Evolutionary conservation across 1,140 invertebrate genomes (phyloP).

Genomic region (Notospermus geniculatus): DNA sequence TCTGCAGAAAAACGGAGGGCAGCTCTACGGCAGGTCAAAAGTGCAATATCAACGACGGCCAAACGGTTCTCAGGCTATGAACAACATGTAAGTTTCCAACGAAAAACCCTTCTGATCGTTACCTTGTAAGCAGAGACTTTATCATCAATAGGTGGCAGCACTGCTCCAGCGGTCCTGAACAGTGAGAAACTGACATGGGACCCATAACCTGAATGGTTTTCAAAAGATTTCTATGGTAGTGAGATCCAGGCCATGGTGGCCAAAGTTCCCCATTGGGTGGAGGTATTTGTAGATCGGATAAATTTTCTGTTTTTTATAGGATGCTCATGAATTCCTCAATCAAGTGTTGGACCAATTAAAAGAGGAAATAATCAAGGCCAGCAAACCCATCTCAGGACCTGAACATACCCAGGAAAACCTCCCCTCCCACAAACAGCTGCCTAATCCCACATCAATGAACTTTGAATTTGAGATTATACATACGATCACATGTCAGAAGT

Average conservation of each 20-base stretch:
- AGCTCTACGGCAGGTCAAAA: slow-evolving; percentile 37
- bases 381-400: slow-evolving; percentile 30
- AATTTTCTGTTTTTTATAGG: slow-evolving; percentile 31
- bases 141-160: too few relatives aligned
- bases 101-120: neutral
- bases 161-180: too few relatives aligned
- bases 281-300: neutral
- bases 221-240: too few relatives aligned
- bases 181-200: too few relatives aligned
- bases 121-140: too few relatives aligned
- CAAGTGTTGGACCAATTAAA: slow-evolving; percentile 52
- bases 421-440: slow-evolving; percentile 6
- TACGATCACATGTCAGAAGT: slow-evolving; percentile 37
- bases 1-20: slow-evolving; percentile 26
- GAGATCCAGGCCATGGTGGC: too few relatives aligned
- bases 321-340: slow-evolving; percentile 54
- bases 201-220: too few relatives aligned
- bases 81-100: slow-evolving; percentile 40
- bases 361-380: slow-evolving; percentile 43
- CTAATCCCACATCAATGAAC: slow-evolving; percentile 46
- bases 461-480: slow-evolving; percentile 52
- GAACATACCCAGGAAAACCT: neutral
- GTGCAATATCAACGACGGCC: slow-evolving; percentile 40
- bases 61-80: slow-evolving; percentile 42
- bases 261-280: too few relatives aligned